A percentile compares a stretch with the other conserved stretches of the same genome.
These are phyloP conservation scores for Amphiprion clarkii DNA, from an alignment of 2,797 vertebrate species.

Conservation along the genomic window DNA sequence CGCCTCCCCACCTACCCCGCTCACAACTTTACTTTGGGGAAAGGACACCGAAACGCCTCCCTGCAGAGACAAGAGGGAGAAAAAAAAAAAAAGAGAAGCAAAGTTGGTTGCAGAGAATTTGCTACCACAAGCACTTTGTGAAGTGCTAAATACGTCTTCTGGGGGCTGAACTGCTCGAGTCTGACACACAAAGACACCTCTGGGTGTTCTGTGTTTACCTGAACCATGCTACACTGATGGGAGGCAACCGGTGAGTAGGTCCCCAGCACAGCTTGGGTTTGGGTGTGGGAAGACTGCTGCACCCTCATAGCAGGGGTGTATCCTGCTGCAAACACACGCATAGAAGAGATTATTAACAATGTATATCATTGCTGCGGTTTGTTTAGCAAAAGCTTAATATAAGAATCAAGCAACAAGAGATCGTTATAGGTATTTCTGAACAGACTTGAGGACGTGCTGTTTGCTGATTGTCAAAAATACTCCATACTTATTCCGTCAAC, in stretches of 20 bases:
- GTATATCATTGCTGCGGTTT: conserved; percentile 9
- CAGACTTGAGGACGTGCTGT: background rate
- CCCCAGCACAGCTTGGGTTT: conserved; percentile 90
- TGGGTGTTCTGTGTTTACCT: conserved; percentile 74
- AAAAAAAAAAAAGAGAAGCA: background rate
- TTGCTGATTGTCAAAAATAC: background rate
- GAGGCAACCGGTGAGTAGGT: conserved; percentile 90
- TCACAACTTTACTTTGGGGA: conserved; percentile 78
- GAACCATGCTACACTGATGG: conserved; percentile 87
- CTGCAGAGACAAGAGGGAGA: conserved; percentile 47
- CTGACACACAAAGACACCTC: conserved; percentile 21
- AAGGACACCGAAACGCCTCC: conserved; percentile 68
- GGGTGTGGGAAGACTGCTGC: conserved; percentile 87
- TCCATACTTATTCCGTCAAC: too few relatives aligned
- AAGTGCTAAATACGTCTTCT: conserved; percentile 23
- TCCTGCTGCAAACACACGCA: conserved; percentile 79
- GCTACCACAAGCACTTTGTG: conserved; percentile 38
- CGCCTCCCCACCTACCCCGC: conserved; percentile 88
- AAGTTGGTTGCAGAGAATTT: conserved; percentile 21
- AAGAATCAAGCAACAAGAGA: background rate
- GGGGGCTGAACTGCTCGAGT: conserved; percentile 16
- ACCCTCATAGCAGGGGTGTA: conserved; percentile 89
- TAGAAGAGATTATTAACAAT: conserved; percentile 3
- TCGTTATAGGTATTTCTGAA: background rate
- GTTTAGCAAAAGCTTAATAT: background rate